Evolutionary conservation across 2,888 invertebrate species (phyloP), one percentile per base, ranked within the genome.

Genomic region (Pyralis farinalis): DNA sequence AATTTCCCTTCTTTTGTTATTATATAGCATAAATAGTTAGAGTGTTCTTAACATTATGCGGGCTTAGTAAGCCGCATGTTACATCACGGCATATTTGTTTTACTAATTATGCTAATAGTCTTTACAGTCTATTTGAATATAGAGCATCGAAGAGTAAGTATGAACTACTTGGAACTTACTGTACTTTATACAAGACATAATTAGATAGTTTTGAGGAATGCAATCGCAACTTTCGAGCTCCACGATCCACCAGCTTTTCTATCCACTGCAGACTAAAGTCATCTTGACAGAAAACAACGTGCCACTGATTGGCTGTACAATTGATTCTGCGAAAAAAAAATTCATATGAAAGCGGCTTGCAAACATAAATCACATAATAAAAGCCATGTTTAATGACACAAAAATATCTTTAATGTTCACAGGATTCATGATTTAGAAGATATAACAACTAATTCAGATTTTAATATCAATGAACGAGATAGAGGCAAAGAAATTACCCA

Each of bases 251-350:
- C 1, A 80, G 48, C 42, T 49, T 60, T 3, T 72, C 64, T 2
- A 63, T 64, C 9, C 73, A 37, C 25, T 64, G 60, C 6, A 67
- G 21, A 7, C 68, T 66, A 7, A 66, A 44, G 0, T 46, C 34
- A 20, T 64, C 3, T 58, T 53, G 11, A 73, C 68, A 31, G 64
- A 78, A 7, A n/a, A 80, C 40, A 0, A 77, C 16, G 4, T 72
- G 71, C 3, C 48, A 50, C 4, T 44, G 46, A 1, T 64, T 53
- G 3, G 59, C 41, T 1, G 61, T 49, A 39, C 59, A 63, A 3
- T 11, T 43, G 0, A 75, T 37, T 36, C 76, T 77, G 54, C 4
- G 12, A 44, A 44, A 53, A 45, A 29, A 36, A 37, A 34, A n/a
- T n/a, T n/a, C n/a, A n/a, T n/a, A n/a, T n/a, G n/a, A n/a, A n/a